Conservation (phyloP, 2,113 vertebrate genomes). For the Ia io region DNA sequence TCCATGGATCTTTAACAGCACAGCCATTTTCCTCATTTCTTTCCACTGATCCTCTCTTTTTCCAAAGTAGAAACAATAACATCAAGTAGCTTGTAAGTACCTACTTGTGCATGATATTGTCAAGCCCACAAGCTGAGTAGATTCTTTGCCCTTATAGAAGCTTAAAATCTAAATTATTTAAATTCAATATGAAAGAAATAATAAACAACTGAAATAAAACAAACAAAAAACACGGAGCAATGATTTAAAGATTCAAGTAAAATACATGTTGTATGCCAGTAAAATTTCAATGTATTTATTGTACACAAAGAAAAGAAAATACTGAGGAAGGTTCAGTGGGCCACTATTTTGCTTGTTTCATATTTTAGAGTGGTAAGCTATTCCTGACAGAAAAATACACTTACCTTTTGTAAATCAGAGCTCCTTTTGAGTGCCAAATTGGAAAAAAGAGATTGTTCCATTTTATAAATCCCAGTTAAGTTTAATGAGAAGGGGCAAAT, state of each 20-base stretch:
- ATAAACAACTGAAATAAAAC: neutral
- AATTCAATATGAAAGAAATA: slow-evolving; percentile 27
- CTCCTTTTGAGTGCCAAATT: neutral
- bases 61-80: neutral
- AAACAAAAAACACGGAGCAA: neutral
- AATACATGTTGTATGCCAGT: neutral
- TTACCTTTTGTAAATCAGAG: neutral
- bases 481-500: slow-evolving; percentile 9
- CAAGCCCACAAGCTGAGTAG: neutral
- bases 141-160: slow-evolving; percentile 3
- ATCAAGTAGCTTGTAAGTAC: neutral
- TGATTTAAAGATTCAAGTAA: slow-evolving; percentile 41
- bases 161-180: slow-evolving; percentile 13
- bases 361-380: slow-evolving; percentile 27
- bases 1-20: neutral
- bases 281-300: neutral
- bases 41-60: neutral
- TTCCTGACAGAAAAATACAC: neutral
- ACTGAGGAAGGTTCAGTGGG: neutral
- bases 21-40: slow-evolving; percentile 15
- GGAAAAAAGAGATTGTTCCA: slow-evolving; percentile 16
- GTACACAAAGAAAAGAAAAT: slow-evolving; percentile 25
- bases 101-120: neutral
- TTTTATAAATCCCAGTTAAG: slow-evolving; percentile 41
- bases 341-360: neutral